Conservation (phyloP, 2,113 vertebrate species). For the Pteropus alecto region DNA sequence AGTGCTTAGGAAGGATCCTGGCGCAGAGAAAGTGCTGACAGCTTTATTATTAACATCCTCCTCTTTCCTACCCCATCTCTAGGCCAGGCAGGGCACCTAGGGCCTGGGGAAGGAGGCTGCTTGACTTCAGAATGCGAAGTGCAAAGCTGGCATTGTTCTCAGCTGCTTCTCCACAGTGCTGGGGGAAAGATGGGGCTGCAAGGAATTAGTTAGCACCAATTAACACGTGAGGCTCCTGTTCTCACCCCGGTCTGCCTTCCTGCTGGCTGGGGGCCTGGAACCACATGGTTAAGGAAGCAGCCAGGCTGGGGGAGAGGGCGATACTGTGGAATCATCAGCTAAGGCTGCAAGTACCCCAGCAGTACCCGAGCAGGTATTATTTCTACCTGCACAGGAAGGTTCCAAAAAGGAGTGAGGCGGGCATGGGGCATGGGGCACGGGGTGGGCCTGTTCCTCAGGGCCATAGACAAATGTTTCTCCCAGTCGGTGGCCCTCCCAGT, state of each 20-base stretch:
- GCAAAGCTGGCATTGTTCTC: neutral
- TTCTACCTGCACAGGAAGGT: neutral
- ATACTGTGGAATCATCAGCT: neutral
- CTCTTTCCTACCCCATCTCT: neutral
- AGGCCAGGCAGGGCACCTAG: neutral
- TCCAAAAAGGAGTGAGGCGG: neutral
- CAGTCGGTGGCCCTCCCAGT: neutral
- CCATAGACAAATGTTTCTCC: neutral
- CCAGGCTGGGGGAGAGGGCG: neutral
- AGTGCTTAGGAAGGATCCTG: neutral
- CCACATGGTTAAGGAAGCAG: neutral
- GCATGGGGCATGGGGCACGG: neutral
- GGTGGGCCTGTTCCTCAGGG: neutral
- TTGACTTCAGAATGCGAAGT: neutral
- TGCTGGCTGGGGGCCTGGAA: neutral
- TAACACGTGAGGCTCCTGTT: conserved; percentile 37
- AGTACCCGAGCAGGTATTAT: neutral
- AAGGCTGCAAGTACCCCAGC: neutral
- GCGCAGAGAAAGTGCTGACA: neutral
- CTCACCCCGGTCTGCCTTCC: neutral
- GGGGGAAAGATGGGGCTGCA: neutral
- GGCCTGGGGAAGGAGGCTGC: neutral
- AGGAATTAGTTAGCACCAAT: conserved; percentile 49
- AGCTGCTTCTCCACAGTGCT: neutral
- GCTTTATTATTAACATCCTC: neutral